Percentiles rank a stretch among this genome's conserved stretches.
Conservation (phyloP, 2,888 invertebrate species). For the Rhamphomyia laevipes region DNA sequence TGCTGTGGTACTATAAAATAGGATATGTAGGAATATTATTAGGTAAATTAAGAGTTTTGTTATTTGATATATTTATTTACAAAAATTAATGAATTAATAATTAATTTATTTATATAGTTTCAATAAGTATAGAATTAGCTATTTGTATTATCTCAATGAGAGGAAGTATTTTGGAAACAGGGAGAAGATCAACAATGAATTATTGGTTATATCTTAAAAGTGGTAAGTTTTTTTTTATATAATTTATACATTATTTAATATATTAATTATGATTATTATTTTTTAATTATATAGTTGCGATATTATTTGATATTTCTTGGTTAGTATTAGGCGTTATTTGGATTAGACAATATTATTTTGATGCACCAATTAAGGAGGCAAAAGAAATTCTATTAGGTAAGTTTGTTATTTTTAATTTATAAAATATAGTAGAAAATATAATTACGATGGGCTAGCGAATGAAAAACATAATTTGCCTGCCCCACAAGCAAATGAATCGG, state of each 20-base stretch:
- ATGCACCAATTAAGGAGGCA: conserved; percentile 53
- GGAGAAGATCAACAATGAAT: conserved; percentile 60
- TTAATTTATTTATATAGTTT: conserved; percentile 28
- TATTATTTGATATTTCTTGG: conserved; percentile 64
- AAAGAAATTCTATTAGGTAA: conserved; percentile 66
- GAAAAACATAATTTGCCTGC: too few relatives aligned
- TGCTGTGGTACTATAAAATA: conserved; percentile 37
- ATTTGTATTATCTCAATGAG: conserved; percentile 65
- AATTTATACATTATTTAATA: not conserved
- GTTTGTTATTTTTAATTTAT: conserved; percentile 15
- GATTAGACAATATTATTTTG: conserved; percentile 54
- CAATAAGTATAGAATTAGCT: conserved; percentile 54
- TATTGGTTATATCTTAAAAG: conserved; percentile 67
- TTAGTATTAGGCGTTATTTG: conserved; percentile 60
- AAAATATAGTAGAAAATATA: too few relatives aligned
- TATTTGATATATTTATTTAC: not conserved
- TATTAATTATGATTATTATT: too few relatives aligned
- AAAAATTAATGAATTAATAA: not conserved
- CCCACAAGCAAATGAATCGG: too few relatives aligned
- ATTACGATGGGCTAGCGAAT: too few relatives aligned
- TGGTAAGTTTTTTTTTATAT: conserved; percentile 42
- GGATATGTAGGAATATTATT: conserved; percentile 35
- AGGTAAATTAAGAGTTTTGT: conserved; percentile 20
- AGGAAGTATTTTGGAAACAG: conserved; percentile 68
- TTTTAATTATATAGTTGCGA: conserved; percentile 47